phyloP scores from a whole-genome alignment of 2,888 invertebrate genomes.

The Heteromyza rotundicornis region DNA sequence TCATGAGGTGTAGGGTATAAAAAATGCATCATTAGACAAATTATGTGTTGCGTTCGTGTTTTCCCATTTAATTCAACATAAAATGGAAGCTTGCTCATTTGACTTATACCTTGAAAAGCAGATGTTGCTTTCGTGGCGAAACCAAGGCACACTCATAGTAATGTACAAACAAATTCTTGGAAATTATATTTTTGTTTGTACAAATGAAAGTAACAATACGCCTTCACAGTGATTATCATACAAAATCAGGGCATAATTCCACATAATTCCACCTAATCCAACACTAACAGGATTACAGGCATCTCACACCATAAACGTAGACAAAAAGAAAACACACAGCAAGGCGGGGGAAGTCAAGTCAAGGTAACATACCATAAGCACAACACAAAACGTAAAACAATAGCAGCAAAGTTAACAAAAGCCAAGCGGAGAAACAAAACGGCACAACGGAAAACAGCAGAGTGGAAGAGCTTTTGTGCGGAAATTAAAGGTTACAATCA shows the following conservation, averaged over 20 bases:
- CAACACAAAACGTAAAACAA: neutral
- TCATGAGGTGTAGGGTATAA: no score
- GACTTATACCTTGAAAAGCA: no score
- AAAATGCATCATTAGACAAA: no score
- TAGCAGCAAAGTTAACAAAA: neutral
- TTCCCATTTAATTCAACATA: no score
- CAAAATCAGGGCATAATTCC: conserved; percentile 27
- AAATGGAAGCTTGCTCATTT: no score
- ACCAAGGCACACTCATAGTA: no score
- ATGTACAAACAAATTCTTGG: no score
- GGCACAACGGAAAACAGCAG: neutral
- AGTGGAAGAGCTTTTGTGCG: neutral
- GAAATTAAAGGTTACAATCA: neutral
- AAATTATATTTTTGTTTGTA: no score
- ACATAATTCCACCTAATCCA: conserved; percentile 31
- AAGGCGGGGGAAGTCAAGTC: neutral
- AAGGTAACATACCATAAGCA: conserved; percentile 10
- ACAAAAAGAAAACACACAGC: conserved; percentile 4
- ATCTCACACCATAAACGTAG: no score
- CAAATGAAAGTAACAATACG: neutral
- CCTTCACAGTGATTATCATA: conserved; percentile 30
- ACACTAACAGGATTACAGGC: conserved; percentile 36
- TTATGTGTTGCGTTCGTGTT: no score
- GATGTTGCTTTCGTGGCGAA: no score
- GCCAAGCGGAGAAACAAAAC: neutral